Conservation (phyloP, 2,113 vertebrate species). For the Apus apus region DNA sequence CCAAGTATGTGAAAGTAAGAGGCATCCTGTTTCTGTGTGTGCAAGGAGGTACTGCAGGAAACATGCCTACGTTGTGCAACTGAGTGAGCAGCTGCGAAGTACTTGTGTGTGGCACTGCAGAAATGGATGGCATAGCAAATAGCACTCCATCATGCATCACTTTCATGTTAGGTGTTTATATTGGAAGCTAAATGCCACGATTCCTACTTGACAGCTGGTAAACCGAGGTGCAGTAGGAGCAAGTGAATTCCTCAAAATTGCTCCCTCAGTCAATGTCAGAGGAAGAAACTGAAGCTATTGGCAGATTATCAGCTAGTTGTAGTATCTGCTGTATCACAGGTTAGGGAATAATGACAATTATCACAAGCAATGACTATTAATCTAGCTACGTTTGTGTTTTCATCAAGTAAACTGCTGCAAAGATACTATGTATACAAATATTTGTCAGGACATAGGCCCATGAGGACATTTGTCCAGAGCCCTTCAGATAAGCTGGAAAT, state of each 20-base stretch:
- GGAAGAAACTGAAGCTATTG: background rate
- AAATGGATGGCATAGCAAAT: background rate
- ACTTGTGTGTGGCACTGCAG: accelerated
- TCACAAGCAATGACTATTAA: background rate
- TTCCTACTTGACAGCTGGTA: background rate
- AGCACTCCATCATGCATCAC: background rate
- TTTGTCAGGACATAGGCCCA: background rate
- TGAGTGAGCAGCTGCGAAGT: background rate
- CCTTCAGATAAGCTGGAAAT: background rate
- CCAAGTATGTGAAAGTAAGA: background rate
- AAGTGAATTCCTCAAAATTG: background rate
- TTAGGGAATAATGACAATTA: background rate
- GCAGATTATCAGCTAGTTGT: background rate
- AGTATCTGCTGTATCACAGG: background rate
- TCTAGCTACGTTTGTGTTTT: background rate
- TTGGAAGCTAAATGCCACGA: background rate
- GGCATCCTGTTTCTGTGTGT: background rate
- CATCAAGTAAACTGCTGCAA: background rate
- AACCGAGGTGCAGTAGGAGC: background rate
- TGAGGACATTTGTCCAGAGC: background rate
- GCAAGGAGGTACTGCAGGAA: background rate
- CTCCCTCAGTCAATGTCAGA: background rate
- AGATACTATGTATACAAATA: background rate
- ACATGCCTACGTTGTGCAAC: background rate
- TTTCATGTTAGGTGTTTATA: background rate